phyloP scores from a whole-genome alignment of 2,888 invertebrate genomes.

The Sclerodermus sp. region DNA sequence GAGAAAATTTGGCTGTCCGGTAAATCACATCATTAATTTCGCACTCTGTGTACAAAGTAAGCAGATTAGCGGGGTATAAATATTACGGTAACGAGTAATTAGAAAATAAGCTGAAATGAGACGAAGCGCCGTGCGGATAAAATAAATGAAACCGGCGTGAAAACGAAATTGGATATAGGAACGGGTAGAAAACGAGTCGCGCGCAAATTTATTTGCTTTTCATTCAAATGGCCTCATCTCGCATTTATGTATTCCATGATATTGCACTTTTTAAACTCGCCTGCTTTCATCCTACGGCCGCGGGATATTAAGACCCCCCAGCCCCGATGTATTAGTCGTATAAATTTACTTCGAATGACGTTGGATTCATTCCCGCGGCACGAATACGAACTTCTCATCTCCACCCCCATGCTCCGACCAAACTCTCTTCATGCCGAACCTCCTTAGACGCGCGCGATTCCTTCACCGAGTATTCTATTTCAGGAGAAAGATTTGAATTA shows the following conservation, averaged over 20 bases:
- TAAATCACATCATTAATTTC: too few species aligned
- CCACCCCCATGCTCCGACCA: too few species aligned
- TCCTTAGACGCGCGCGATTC: background rate
- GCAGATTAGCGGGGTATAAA: background rate
- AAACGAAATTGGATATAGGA: conserved; percentile 42
- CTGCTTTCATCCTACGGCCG: conserved; percentile 37
- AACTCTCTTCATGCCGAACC: background rate
- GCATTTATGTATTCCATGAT: conserved; percentile 55
- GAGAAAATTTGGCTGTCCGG: background rate
- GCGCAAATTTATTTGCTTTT: conserved; percentile 50
- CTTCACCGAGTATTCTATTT: background rate
- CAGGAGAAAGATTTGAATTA: conserved; percentile 27
- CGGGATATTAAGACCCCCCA: conserved; percentile 50
- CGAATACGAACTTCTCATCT: conserved; percentile 9
- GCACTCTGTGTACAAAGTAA: too few species aligned
- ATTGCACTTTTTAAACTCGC: conserved; percentile 52
- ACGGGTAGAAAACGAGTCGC: conserved; percentile 22
- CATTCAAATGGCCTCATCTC: conserved; percentile 55
- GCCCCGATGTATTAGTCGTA: conserved; percentile 48
- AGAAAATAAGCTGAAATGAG: conserved; percentile 10
- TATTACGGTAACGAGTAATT: conserved; percentile 11
- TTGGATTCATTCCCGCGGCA: conserved; percentile 30
- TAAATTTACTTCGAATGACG: conserved; percentile 46
- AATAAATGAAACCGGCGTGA: conserved; percentile 43
- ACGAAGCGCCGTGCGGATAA: conserved; percentile 17